A percentile compares a stretch with the other conserved stretches of the same genome.
Evolutionary conservation across 2,888 invertebrate genomes (phyloP).

Genomic region (Melipona bicolor): DNA sequence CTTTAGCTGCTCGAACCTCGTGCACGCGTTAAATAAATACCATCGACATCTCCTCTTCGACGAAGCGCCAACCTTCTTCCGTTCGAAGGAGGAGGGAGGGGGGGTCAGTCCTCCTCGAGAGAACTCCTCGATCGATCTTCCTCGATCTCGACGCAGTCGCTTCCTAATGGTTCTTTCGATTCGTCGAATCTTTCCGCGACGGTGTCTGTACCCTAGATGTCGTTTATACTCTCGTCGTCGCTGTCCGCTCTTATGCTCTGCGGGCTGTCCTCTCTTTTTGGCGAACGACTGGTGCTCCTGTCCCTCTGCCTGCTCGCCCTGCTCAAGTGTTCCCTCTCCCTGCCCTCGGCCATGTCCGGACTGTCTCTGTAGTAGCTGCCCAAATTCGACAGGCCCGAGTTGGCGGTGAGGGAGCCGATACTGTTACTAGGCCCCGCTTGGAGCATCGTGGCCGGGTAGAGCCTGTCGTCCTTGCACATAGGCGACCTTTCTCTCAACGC

Average conservation of each 20-base stretch:
- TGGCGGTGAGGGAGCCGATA: constrained; percentile 87
- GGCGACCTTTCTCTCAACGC: constrained; percentile 75
- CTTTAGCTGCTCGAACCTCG: background rate
- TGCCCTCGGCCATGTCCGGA: constrained; percentile 76
- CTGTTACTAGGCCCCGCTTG: constrained; percentile 89
- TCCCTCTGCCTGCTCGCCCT: constrained; percentile 73
- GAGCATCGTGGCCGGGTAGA: constrained; percentile 86
- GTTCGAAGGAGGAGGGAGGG: too few relatives aligned
- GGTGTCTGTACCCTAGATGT: constrained; percentile 75
- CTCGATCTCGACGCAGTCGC: background rate
- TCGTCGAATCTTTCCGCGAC: background rate
- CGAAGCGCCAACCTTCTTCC: background rate
- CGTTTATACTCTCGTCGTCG: constrained; percentile 83
- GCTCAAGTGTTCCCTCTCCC: constrained; percentile 75
- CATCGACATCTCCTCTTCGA: background rate
- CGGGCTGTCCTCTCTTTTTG: constrained; percentile 79
- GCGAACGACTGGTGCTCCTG: constrained; percentile 78
- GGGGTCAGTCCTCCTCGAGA: background rate
- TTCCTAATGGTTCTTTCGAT: background rate
- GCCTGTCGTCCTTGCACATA: constrained; percentile 56
- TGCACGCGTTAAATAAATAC: background rate
- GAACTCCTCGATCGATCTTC: constrained; percentile 1
- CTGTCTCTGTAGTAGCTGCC: constrained; percentile 80
- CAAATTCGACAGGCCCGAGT: constrained; percentile 84
- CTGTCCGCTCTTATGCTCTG: constrained; percentile 81